These are phyloP conservation scores for Sarcophilus harrisii DNA, from an alignment of 2,797 vertebrate genomes.

Conservation along the genomic window DNA sequence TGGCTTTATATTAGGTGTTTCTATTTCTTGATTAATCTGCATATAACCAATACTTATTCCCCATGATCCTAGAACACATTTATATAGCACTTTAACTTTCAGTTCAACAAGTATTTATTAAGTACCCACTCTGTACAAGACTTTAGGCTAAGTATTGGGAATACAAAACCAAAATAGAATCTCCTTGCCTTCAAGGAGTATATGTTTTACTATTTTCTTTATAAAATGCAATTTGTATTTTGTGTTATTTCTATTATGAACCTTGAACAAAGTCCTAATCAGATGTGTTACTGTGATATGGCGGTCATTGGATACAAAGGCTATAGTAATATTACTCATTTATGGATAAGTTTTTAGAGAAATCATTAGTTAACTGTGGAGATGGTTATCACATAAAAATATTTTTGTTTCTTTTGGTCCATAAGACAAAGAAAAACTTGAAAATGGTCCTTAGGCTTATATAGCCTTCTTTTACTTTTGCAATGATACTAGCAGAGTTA, in stretches of 20 bases:
- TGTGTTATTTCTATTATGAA: not conserved
- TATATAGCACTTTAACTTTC: too few relatives aligned
- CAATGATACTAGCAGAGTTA: not conserved
- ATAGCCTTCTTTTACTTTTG: not conserved
- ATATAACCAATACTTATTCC: not conserved
- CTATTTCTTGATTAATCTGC: not conserved
- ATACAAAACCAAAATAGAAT: too few relatives aligned
- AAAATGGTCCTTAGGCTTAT: not conserved
- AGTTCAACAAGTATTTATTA: too few relatives aligned
- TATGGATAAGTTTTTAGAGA: not conserved
- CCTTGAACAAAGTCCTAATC: not conserved
- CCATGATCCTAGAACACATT: not conserved
- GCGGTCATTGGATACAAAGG: not conserved
- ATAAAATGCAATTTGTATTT: not conserved
- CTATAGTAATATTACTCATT: not conserved
- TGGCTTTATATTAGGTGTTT: not conserved
- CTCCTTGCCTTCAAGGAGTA: too few relatives aligned
- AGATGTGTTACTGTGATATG: not conserved
- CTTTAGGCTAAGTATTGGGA: too few relatives aligned
- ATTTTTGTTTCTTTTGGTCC: not conserved
- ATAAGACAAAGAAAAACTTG: not conserved
- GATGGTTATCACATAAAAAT: not conserved
- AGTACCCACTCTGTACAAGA: too few relatives aligned
- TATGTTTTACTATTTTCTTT: too few relatives aligned
- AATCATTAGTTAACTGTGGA: not conserved